These are phyloP conservation scores for Lepidonotus clava DNA, from an alignment of 2,888 invertebrate species.

Conservation along the genomic window DNA sequence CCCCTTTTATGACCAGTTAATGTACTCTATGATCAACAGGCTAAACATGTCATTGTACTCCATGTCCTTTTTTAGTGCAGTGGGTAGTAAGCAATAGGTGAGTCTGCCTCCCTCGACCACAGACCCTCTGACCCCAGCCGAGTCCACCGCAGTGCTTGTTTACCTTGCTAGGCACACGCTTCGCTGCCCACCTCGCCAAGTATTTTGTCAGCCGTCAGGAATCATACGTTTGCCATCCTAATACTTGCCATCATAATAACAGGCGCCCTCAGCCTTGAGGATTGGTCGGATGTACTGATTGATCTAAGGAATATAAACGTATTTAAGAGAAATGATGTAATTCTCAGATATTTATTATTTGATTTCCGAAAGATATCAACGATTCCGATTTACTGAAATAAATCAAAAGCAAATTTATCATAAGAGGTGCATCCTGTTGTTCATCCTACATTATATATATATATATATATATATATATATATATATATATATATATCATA, in stretches of 20 bases:
- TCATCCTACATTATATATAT: too few species aligned
- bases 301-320: too few species aligned
- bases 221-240: not conserved
- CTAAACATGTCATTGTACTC: not conserved
- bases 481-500: too few species aligned
- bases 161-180: not conserved
- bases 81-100: not conserved
- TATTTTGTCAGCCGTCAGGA: not conserved
- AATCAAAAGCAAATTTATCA: too few species aligned
- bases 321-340: too few species aligned
- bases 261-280: too few species aligned
- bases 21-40: not conserved
- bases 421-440: too few species aligned
- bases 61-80: not conserved
- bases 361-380: too few species aligned
- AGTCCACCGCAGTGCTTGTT: not conserved
- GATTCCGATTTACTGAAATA: too few species aligned
- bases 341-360: too few species aligned
- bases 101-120: not conserved
- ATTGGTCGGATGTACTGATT: too few species aligned
- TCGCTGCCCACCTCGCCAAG: not conserved
- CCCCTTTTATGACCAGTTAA: not conserved
- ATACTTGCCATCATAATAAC: not conserved
- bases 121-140: not conserved
- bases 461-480: too few species aligned